phyloP scores from a whole-genome alignment of 2,113 vertebrate genomes.

The Psilopsiagon aymara region DNA sequence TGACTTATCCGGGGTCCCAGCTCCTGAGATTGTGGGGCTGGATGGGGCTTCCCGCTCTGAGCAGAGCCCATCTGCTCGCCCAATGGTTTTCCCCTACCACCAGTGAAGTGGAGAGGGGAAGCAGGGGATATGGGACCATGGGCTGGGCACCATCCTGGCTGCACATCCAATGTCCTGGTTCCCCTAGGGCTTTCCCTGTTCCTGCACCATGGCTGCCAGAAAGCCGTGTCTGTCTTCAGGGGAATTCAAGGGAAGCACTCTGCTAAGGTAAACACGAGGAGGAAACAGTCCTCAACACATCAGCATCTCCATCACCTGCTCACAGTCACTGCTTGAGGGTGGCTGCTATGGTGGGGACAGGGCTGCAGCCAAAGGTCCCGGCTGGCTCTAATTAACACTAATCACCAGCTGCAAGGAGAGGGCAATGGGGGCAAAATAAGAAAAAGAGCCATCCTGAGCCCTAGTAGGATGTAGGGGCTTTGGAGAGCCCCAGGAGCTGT shows the following conservation, averaged over 20 bases:
- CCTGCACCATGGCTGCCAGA: not conserved
- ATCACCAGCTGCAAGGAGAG: not conserved
- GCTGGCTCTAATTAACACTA: slow-evolving; percentile 3
- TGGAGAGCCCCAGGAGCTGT: not conserved
- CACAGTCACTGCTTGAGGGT: not conserved
- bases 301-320: not conserved
- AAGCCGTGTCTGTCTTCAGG: fast-evolving
- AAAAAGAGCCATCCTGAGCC: not conserved
- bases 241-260: not conserved
- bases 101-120: not conserved
- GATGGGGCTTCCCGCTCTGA: not conserved
- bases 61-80: not conserved
- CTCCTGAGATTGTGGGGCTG: not conserved
- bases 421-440: fast-evolving
- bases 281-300: not conserved
- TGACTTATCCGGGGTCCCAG: not conserved
- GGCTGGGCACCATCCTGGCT: not conserved
- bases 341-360: not conserved
- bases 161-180: not conserved
- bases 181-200: not conserved
- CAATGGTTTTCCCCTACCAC: not conserved
- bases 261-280: not conserved
- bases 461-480: not conserved
- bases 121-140: not conserved
- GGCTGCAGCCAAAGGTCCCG: not conserved